Percentiles rank a stretch among this genome's conserved stretches.
phyloP scores from a whole-genome alignment of 1,140 invertebrate species.

The Oedothorax gibbosus region DNA sequence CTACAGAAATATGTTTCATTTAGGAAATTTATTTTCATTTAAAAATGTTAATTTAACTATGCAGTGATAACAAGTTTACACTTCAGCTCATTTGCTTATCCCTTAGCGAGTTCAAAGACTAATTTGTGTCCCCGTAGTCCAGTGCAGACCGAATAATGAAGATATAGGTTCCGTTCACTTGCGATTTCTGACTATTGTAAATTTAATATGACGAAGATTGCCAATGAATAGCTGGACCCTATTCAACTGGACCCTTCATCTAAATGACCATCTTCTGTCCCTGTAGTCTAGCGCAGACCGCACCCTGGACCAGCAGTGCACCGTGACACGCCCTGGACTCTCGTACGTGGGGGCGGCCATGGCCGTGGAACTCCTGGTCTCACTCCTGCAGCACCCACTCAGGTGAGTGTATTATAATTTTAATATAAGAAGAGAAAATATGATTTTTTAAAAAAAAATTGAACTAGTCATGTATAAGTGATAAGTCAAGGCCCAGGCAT shows the following conservation, averaged over 20 bases:
- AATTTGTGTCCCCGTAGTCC: too few relatives aligned
- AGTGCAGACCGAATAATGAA: too few relatives aligned
- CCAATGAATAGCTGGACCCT: too few relatives aligned
- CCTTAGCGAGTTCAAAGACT: too few relatives aligned
- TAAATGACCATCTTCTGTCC: background rate
- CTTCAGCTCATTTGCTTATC: too few relatives aligned
- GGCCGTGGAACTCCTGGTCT: slow-evolving; percentile 91
- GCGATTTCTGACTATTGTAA: too few relatives aligned
- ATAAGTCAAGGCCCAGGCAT: background rate
- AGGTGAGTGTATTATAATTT: slow-evolving; percentile 71
- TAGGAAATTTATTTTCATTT: too few relatives aligned
- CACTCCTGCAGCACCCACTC: slow-evolving; percentile 85
- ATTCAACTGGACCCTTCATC: background rate
- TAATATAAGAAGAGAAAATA: background rate
- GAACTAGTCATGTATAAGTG: background rate
- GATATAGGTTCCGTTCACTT: too few relatives aligned
- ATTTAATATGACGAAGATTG: background rate
- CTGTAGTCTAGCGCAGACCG: slow-evolving; percentile 88
- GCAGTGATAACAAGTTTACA: too few relatives aligned
- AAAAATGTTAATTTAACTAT: too few relatives aligned
- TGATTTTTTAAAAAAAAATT: background rate
- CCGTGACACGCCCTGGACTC: slow-evolving; percentile 94
- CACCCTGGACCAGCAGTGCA: slow-evolving; percentile 98
- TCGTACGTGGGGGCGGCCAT: slow-evolving; percentile 90
- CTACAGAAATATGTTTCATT: too few relatives aligned